Percentiles rank a stretch among this genome's conserved stretches.
phyloP scores from a whole-genome alignment of 2,797 vertebrate species.

The Champsocephalus esox region DNA sequence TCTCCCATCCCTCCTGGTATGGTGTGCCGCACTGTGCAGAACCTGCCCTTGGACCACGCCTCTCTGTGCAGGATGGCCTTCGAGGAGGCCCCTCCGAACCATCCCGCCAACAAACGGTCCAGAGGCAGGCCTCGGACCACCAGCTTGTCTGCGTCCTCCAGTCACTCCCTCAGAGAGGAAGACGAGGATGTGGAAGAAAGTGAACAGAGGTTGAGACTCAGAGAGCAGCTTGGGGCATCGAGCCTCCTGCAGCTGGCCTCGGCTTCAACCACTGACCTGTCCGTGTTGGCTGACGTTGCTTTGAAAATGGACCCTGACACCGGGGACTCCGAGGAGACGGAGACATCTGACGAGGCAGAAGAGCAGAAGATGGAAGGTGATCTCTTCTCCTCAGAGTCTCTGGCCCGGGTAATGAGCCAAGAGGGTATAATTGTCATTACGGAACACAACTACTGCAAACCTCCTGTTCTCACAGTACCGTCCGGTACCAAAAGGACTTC shows the following conservation, averaged over 20 bases:
- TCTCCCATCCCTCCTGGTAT: slow-evolving; percentile 70
- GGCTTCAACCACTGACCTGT: slow-evolving; percentile 82
- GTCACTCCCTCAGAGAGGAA: slow-evolving; percentile 74
- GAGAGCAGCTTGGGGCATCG: slow-evolving; percentile 85
- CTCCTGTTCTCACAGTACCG: slow-evolving; percentile 66
- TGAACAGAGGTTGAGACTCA: slow-evolving; percentile 78
- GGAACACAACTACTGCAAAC: slow-evolving; percentile 93
- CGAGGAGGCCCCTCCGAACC: slow-evolving; percentile 80
- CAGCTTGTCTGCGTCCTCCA: slow-evolving; percentile 66
- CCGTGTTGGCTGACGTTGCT: slow-evolving; percentile 88
- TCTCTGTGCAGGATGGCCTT: slow-evolving; percentile 90
- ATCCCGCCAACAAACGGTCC: slow-evolving; percentile 70
- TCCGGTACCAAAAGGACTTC: slow-evolving; percentile 66
- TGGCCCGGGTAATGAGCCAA: slow-evolving; percentile 69
- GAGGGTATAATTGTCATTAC: slow-evolving; percentile 82
- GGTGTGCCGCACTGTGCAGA: slow-evolving; percentile 90
- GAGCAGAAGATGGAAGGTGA: slow-evolving; percentile 84
- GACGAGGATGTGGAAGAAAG: slow-evolving; percentile 76
- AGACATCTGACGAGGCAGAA: slow-evolving; percentile 90
- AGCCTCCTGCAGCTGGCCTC: slow-evolving; percentile 86
- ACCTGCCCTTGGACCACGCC: slow-evolving; percentile 92
- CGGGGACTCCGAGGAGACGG: slow-evolving; percentile 88
- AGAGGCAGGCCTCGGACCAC: slow-evolving; percentile 79
- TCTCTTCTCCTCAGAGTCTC: slow-evolving; percentile 63
- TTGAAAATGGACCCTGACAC: slow-evolving; percentile 84